These are phyloP conservation scores for Xiphophorus birchmanni DNA, from an alignment of 2,797 vertebrate species.

Conservation along the genomic window DNA sequence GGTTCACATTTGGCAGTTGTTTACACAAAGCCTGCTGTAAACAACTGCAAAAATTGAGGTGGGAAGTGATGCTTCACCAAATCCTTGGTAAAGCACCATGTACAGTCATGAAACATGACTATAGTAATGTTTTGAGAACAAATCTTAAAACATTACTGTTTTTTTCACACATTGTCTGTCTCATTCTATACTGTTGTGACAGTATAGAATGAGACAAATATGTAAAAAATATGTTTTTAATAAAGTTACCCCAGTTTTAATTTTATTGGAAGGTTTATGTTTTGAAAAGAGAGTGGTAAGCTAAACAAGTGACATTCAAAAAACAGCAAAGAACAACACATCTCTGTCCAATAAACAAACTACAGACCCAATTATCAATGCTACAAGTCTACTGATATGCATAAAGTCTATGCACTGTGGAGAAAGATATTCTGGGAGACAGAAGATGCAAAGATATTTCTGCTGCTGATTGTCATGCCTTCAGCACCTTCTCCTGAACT, in stretches of 20 bases:
- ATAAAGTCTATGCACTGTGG: constrained; percentile 12
- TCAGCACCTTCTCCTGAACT: constrained; percentile 19
- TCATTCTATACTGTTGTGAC: too few relatives aligned
- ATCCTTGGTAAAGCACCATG: neutral
- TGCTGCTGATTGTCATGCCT: constrained; percentile 20
- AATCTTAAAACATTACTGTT: too few relatives aligned
- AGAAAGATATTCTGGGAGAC: constrained; percentile 29
- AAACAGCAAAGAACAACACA: constrained; percentile 13
- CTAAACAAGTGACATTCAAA: constrained; percentile 36
- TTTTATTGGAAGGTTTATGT: constrained; percentile 10
- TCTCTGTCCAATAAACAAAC: constrained; percentile 42
- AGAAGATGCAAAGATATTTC: constrained; percentile 2
- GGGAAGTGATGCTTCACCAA: neutral
- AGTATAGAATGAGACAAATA: too few relatives aligned
- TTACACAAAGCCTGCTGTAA: neutral
- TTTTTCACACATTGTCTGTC: too few relatives aligned
- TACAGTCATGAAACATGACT: too few relatives aligned
- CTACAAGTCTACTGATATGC: constrained; percentile 41
- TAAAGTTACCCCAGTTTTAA: neutral
- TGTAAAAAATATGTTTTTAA: too few relatives aligned
- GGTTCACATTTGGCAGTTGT: neutral
- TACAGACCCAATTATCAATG: constrained; percentile 29
- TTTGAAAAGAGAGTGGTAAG: constrained; percentile 18
- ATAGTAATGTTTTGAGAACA: too few relatives aligned
- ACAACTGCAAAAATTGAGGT: neutral